Evolutionary conservation across 2,888 invertebrate genomes (phyloP).

Genomic region (Dorcus parallelipipedus): DNA sequence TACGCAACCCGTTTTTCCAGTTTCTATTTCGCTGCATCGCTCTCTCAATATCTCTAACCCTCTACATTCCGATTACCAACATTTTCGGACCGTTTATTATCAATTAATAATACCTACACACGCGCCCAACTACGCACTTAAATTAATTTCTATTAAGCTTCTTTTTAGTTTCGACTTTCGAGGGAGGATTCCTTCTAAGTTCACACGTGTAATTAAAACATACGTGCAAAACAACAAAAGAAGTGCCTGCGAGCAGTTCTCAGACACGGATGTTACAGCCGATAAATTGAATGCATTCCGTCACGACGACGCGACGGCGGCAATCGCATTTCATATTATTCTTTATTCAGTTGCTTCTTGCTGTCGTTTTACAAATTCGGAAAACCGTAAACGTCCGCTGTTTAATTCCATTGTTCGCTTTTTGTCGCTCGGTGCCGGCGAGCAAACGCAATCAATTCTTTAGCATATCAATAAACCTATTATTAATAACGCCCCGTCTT

Average conservation of each 20-base stretch:
- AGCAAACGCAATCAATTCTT: too few species aligned
- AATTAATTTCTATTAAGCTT: too few species aligned
- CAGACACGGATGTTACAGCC: conserved; percentile 39
- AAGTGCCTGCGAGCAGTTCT: conserved; percentile 31
- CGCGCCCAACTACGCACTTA: too few species aligned
- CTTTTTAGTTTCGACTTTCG: too few species aligned
- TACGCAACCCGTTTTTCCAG: conserved; percentile 49
- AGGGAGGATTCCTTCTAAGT: too few species aligned
- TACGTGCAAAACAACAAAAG: conserved; percentile 39
- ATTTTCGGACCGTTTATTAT: conserved; percentile 17
- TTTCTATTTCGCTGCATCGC: conserved; percentile 42
- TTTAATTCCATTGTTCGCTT: not conserved
- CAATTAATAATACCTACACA: not conserved
- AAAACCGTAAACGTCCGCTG: not conserved
- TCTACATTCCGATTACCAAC: conserved; percentile 18
- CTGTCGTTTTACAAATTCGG: not conserved
- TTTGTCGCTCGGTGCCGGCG: not conserved
- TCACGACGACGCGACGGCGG: conserved; percentile 28
- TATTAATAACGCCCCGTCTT: too few species aligned
- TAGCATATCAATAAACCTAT: too few species aligned
- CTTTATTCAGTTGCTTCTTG: not conserved
- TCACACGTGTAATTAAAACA: not conserved
- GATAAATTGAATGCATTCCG: conserved; percentile 44
- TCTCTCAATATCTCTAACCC: conserved; percentile 14
- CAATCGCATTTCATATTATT: not conserved